phyloP scores from a whole-genome alignment of 2,888 invertebrate genomes.

The Pilophorus perplexus region DNA sequence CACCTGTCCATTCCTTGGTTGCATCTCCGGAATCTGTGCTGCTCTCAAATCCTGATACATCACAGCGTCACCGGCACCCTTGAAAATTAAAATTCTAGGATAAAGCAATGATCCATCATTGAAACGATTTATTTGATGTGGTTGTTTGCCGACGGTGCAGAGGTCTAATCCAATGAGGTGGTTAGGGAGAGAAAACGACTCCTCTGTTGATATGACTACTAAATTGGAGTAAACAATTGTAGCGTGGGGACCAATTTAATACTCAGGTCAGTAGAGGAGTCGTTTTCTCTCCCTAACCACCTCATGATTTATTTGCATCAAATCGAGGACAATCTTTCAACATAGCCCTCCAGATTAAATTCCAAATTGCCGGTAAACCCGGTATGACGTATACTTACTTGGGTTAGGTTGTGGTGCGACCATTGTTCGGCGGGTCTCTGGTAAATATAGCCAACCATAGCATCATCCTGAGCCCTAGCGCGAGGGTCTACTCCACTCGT shows the following conservation, averaged over 20 bases:
- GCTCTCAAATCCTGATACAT: slow-evolving; percentile 45
- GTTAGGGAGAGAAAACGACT: neutral
- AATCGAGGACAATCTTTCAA: neutral
- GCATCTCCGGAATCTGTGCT: slow-evolving; percentile 42
- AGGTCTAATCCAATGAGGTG: neutral
- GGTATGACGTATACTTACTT: slow-evolving; percentile 26
- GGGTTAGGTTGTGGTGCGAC: slow-evolving; percentile 43
- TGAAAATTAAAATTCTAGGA: neutral
- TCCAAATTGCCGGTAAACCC: neutral
- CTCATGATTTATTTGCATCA: neutral
- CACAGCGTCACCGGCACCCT: slow-evolving; percentile 43
- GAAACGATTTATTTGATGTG: no score
- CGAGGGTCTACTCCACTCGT: slow-evolving; percentile 44
- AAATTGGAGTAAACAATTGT: no score
- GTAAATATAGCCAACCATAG: slow-evolving; percentile 88
- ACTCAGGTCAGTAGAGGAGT: no score
- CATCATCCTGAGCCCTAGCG: slow-evolving; percentile 74
- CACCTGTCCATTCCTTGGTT: slow-evolving; percentile 44
- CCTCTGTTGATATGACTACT: neutral
- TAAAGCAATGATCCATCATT: no score
- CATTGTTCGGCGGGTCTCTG: slow-evolving; percentile 66
- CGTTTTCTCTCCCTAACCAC: neutral
- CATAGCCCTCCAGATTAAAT: no score
- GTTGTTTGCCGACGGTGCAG: neutral
- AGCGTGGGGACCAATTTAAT: no score